Evolutionary conservation across 2,888 invertebrate genomes (phyloP).

Genomic region (Calameuta filiformis): DNA sequence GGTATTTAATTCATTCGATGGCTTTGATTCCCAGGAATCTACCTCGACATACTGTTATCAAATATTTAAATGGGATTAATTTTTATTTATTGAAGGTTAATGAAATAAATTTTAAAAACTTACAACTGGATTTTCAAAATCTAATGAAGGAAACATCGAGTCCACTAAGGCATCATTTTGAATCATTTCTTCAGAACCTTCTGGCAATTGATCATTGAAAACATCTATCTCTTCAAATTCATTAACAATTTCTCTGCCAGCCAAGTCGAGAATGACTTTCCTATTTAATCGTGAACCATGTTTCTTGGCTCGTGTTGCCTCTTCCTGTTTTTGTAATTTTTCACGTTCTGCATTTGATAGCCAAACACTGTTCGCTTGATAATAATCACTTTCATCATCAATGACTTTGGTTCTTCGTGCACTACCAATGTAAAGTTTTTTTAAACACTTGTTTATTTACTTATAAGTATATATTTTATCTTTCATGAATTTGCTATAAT

Average conservation of each 20-base stretch:
- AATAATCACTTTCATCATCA: constrained; percentile 96
- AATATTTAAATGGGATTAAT: background rate
- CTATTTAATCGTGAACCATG: constrained; percentile 75
- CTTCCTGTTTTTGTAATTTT: constrained; percentile 75
- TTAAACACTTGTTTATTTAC: constrained; percentile 7
- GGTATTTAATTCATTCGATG: constrained; percentile 28
- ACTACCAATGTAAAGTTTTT: constrained; percentile 62
- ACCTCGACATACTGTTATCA: constrained; percentile 44
- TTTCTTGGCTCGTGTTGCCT: constrained; percentile 75
- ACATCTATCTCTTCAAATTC: constrained; percentile 37
- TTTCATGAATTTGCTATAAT: background rate
- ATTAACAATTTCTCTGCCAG: constrained; percentile 66
- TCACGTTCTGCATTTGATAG: constrained; percentile 78
- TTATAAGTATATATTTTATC: background rate
- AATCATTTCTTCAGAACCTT: background rate
- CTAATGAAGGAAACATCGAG: constrained; percentile 39
- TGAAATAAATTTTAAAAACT: constrained; percentile 4
- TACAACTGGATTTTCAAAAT: constrained; percentile 51
- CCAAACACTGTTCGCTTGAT: constrained; percentile 86
- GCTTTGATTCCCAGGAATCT: constrained; percentile 16
- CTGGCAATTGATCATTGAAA: background rate
- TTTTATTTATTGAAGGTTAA: background rate
- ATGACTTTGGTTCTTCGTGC: constrained; percentile 82
- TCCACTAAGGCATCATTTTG: background rate
- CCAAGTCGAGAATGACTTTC: constrained; percentile 83